phyloP scores from a whole-genome alignment of 2,113 vertebrate species.

The Stomatorhinus ivindoensis region DNA sequence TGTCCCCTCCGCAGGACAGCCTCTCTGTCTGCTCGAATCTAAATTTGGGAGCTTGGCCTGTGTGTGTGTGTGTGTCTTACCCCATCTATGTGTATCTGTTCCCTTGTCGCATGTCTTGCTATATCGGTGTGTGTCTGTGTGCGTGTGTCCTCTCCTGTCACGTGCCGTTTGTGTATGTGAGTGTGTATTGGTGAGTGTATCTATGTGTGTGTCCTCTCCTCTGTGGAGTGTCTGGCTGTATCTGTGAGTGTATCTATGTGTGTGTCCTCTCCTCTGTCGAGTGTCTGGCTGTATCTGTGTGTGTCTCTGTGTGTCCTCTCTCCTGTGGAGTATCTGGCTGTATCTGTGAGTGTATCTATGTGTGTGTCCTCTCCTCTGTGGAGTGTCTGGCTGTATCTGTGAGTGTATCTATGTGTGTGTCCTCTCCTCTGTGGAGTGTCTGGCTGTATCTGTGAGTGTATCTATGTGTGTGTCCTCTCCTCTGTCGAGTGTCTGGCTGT shows the following conservation, averaged over 20 bases:
- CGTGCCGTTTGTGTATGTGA: neutral
- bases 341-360: neutral
- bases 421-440: neutral
- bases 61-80: neutral
- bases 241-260: too few species aligned
- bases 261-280: too few species aligned
- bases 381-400: neutral
- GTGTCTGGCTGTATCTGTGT: neutral
- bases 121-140: neutral
- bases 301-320: neutral
- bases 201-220: too few species aligned
- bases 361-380: neutral
- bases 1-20: constrained; percentile 5
- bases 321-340: neutral
- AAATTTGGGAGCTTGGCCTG: neutral
- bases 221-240: too few species aligned
- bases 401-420: neutral
- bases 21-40: constrained; percentile 18
- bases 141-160: neutral
- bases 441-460: neutral
- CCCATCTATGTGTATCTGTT: neutral
- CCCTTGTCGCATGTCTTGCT: neutral
- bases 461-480: neutral
- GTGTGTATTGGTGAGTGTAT: neutral
- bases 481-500: neutral